Evolutionary conservation across 2,888 invertebrate genomes (phyloP).

Genomic region (Noctua comes): DNA sequence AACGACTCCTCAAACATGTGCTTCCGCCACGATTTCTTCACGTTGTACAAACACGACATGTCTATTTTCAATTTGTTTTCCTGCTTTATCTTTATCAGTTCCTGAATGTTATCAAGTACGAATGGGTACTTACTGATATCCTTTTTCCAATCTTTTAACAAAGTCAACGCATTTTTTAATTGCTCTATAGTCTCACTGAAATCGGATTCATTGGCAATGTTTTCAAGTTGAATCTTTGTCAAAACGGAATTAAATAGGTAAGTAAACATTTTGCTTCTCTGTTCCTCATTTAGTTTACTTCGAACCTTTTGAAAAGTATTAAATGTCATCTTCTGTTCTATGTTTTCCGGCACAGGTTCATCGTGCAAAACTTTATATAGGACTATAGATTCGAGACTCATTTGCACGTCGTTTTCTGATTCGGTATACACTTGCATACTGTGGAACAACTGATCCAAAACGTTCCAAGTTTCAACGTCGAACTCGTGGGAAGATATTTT

Average conservation of each 20-base stretch:
- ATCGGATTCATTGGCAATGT: constrained; percentile 68
- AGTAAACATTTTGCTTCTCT: constrained; percentile 76
- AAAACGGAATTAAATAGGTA: constrained; percentile 72
- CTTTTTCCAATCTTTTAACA: constrained; percentile 78
- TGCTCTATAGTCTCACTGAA: constrained; percentile 63
- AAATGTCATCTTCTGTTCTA: constrained; percentile 78
- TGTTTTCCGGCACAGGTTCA: constrained; percentile 74
- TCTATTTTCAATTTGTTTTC: constrained; percentile 67
- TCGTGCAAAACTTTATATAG: constrained; percentile 76
- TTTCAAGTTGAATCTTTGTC: constrained; percentile 63
- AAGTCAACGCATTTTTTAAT: constrained; percentile 66
- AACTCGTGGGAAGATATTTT: constrained; percentile 71
- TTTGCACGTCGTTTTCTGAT: constrained; percentile 72
- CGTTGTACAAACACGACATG: constrained; percentile 72
- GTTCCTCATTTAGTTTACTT: constrained; percentile 70
- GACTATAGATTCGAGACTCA: constrained; percentile 76
- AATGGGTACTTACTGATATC: constrained; percentile 71
- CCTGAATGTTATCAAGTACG: constrained; percentile 71
- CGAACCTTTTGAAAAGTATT: constrained; percentile 69
- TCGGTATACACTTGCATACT: constrained; percentile 82
- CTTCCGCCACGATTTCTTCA: constrained; percentile 78
- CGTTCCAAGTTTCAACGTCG: constrained; percentile 75
- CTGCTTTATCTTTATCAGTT: constrained; percentile 71
- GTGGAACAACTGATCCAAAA: constrained; percentile 79
- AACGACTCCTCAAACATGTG: constrained; percentile 80